Base-by-base conservation (phyloP, 2,113 vertebrate genomes). In the Microcebus tavaratra region DNA sequence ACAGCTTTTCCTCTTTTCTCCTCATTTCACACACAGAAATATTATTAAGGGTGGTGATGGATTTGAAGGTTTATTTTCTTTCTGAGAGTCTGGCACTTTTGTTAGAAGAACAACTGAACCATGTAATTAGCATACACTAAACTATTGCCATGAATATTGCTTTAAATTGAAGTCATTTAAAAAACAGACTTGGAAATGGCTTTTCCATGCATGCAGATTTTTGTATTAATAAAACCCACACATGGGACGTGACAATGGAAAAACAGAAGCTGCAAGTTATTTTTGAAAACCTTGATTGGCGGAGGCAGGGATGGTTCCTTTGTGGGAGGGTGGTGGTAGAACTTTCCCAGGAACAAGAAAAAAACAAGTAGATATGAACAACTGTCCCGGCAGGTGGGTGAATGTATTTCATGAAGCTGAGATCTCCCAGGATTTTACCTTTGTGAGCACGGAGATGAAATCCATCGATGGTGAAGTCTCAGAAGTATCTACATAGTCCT, bases 361-460 rank as follows among this genome's bases (percentile, higher is more conserved):
- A n/a, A 75, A 76, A 45, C 0, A 20, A 59, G 34, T 25, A 72
- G n/a, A 34, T 61, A 15, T 45, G 29, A 94, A 91, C 25, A 65
- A 14, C 23, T 65, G 9, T 72, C 6, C 18, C 8, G 45, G 48
- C 53, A 88, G 20, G 21, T 20, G 18, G 23, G 29, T 53, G 57
- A 72, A 27, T 72, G 82, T 78, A 59, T 34, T 25, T 20, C 34
- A 11, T 0, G 23, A 82, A 88, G 31, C 27, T 23, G 90, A 90
- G 82, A 29, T 36, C 8, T 63, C 36, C 39, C 0, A 4, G 80
- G 39, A 73, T 55, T 42, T 98, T 98, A 99, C 99, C 99, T 98
- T 99, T 96, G 96, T 98, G 92, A 99, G 98, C 88, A 99, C 75
- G 0, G 98, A 98, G 93, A 98, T 98, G 98, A 99, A 99, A 94